Base-by-base conservation (phyloP, 2,113 vertebrate species). In the Sarotherodon lohbergeri region DNA sequence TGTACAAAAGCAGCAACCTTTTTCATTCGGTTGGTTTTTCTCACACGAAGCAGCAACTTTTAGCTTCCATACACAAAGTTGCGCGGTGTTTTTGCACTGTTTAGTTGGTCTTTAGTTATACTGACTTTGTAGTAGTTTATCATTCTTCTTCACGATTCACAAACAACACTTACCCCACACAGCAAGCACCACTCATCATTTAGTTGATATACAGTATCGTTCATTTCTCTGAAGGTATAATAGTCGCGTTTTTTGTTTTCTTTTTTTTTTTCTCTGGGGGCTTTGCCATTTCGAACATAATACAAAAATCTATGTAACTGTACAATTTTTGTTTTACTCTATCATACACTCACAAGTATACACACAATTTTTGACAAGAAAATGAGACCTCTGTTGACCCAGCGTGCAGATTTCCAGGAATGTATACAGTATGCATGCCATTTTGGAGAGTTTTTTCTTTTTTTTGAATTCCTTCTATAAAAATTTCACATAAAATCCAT, bases 371-470 rank as follows among this genome's bases (percentile, higher is more conserved):
- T 94, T 83, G 86, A 93, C 91, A 86, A 83, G 82, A 86, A 89
- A 89, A 89, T 90, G 88, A 93, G 92, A 91, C 83, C 89, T 95
- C 79, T 88, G 90, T 91, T 83, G 90, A 92, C 83, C 88, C 93
- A 89, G 93, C 95, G 95, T 96, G 95, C 95, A 95, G 93, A 90
- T 93, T 91, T 93, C 80, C 92, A 94, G 94, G 94, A 96, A 96
- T 95, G 95, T 95, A 24, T 94, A 95, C 90, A 93, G 95, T 94
- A 91, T 90, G 90, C 95, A 96, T 96, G 95, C 95, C 93, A 73
- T 92, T 91, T 93, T 88, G 68, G 92, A 89, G 90, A 89, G 57
- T 48, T 76, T 48, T 80, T 12, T 50, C 7, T 48, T 48, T 43
- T 32, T 36, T 84, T 32, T 50, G 5, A 68, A 34, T 16, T 59